These are phyloP conservation scores for Acanthochromis polyacanthus DNA, from an alignment of 2,113 vertebrate species.

Conservation along the genomic window DNA sequence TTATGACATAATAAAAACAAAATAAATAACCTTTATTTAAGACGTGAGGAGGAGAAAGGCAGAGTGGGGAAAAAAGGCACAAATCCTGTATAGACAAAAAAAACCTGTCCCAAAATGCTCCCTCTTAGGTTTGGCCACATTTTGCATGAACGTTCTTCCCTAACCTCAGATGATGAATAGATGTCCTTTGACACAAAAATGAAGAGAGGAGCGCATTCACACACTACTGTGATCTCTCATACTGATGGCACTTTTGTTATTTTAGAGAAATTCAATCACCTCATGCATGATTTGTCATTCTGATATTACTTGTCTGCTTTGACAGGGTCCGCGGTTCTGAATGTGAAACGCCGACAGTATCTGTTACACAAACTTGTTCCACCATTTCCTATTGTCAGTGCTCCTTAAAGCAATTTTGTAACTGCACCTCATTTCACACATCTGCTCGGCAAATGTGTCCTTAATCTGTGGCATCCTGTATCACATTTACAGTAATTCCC, in stretches of 20 bases:
- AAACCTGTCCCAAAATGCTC: too few species aligned
- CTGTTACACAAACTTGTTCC: constrained; percentile 52
- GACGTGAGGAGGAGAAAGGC: background rate
- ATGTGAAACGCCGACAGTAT: constrained; percentile 47
- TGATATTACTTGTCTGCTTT: constrained; percentile 41
- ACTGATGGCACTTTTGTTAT: constrained; percentile 47
- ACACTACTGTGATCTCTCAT: constrained; percentile 25
- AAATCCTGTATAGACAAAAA: background rate
- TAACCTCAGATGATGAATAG: constrained; percentile 23
- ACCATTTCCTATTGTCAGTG: constrained; percentile 29
- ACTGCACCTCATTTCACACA: constrained; percentile 9
- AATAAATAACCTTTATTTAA: background rate
- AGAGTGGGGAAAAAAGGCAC: background rate
- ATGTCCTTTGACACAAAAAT: constrained; percentile 14
- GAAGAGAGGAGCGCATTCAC: constrained; percentile 31
- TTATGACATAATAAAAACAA: background rate
- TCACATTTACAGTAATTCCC: constrained; percentile 32
- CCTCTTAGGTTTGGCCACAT: background rate
- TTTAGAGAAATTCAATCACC: constrained; percentile 36
- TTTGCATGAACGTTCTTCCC: constrained; percentile 12
- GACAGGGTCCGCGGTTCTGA: constrained; percentile 31
- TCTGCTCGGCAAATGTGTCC: constrained; percentile 36
- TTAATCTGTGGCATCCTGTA: constrained; percentile 14
- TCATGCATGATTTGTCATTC: constrained; percentile 38
- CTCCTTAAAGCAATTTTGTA: constrained; percentile 8